These are phyloP conservation scores for Oasisia sp. DNA, from an alignment of 2,888 invertebrate genomes.

Conservation along the genomic window DNA sequence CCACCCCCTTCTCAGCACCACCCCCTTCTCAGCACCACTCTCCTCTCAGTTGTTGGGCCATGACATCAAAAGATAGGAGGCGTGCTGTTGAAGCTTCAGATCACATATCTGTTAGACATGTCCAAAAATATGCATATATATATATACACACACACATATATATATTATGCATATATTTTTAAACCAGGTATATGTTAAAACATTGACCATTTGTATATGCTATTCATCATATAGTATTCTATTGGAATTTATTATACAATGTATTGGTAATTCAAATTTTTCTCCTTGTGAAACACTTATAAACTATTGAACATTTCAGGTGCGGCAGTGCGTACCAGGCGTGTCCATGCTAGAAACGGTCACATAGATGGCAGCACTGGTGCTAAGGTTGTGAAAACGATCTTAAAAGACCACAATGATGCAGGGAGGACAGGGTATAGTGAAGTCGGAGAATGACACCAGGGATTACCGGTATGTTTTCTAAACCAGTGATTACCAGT, in stretches of 20 bases:
- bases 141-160: too few species aligned
- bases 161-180: too few species aligned
- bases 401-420: neutral
- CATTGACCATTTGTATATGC: too few species aligned
- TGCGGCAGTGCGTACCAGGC: neutral
- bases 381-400: neutral
- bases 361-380: neutral
- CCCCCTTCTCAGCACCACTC: too few species aligned
- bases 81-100: too few species aligned
- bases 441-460: slow-evolving; percentile 11
- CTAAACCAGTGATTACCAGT: too few species aligned
- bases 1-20: too few species aligned
- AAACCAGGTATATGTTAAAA: too few species aligned
- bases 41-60: too few species aligned
- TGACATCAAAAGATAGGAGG: too few species aligned
- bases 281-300: neutral
- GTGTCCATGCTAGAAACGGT: neutral
- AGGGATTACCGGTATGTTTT: neutral
- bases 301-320: neutral
- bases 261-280: neutral
- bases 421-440: neutral
- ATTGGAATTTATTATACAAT: neutral
- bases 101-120: too few species aligned
- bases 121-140: too few species aligned
- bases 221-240: neutral